Percentiles rank a stretch among this genome's conserved stretches.
Conservation (phyloP, 2,888 invertebrate species). For the Abrostola triplasia region DNA sequence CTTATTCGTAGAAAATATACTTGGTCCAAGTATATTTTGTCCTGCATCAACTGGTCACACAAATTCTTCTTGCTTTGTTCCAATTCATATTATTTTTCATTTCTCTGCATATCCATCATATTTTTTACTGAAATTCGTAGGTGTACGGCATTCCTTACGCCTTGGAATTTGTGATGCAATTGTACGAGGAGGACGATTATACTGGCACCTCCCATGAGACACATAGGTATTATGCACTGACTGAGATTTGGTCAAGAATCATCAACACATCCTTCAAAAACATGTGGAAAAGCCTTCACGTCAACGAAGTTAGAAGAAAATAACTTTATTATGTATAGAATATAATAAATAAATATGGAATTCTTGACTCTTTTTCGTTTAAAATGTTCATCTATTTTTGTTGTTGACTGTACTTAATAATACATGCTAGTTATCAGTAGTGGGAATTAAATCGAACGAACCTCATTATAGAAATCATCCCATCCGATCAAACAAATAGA, state of each 20-base stretch:
- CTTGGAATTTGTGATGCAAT: conserved; percentile 79
- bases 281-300: conserved; percentile 60
- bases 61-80: too few species aligned
- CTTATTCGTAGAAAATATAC: too few species aligned
- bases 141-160: conserved; percentile 78
- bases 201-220: rapidly evolving
- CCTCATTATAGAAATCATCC: background rate
- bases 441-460: conserved; percentile 3
- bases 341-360: background rate
- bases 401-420: background rate
- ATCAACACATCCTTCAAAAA: conserved; percentile 69
- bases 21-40: background rate
- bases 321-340: conserved; percentile 7
- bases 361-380: background rate
- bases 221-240: conserved; percentile 45
- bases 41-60: too few species aligned
- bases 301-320: conserved; percentile 14
- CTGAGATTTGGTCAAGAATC: conserved; percentile 71
- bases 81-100: too few species aligned
- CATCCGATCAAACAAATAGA: background rate
- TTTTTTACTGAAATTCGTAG: conserved; percentile 57
- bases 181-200: conserved; percentile 46
- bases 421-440: background rate
- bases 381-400: background rate
- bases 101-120: too few species aligned